A percentile compares a stretch with the other conserved stretches of the same genome.
phyloP scores from a whole-genome alignment of 2,113 vertebrate genomes.

The Ictidomys tridecemlineatus region DNA sequence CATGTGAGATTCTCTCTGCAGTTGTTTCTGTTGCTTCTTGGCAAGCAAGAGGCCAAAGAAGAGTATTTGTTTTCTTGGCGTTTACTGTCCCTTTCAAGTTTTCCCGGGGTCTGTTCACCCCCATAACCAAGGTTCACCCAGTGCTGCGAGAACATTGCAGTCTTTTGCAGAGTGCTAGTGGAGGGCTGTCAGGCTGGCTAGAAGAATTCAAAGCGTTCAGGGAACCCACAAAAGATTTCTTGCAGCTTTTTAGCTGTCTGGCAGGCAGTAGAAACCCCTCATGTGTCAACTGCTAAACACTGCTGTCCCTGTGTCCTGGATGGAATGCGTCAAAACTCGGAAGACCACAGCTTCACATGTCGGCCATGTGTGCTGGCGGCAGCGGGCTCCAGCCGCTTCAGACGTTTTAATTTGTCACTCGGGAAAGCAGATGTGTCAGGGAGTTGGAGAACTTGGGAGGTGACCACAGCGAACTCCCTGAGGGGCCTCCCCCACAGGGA shows the following conservation, averaged over 20 bases:
- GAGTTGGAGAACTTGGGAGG: slow-evolving; percentile 75
- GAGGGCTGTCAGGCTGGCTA: slow-evolving; percentile 75
- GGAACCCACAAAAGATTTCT: slow-evolving; percentile 81
- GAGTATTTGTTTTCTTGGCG: neutral
- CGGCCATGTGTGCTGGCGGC: slow-evolving; percentile 80
- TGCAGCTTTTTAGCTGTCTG: slow-evolving; percentile 78
- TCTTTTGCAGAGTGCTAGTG: slow-evolving; percentile 49
- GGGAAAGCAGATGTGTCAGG: slow-evolving; percentile 82
- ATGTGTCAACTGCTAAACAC: slow-evolving; percentile 78
- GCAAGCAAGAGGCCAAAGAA: neutral
- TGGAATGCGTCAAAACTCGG: slow-evolving; percentile 68
- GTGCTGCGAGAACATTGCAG: slow-evolving; percentile 15
- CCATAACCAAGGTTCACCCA: slow-evolving; percentile 32
- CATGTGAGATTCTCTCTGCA: neutral
- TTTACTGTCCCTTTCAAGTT: neutral
- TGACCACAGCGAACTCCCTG: slow-evolving; percentile 69
- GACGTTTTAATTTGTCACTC: slow-evolving; percentile 81
- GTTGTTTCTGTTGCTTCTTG: neutral
- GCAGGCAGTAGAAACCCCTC: slow-evolving; percentile 77
- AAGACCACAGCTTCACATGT: slow-evolving; percentile 78
- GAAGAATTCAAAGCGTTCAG: slow-evolving; percentile 76
- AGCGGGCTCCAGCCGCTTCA: slow-evolving; percentile 61
- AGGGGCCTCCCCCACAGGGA: slow-evolving; percentile 45
- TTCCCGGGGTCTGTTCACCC: slow-evolving; percentile 57
- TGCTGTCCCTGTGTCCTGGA: slow-evolving; percentile 73